Percentiles rank a stretch among this genome's conserved stretches.
Evolutionary conservation across 2,113 vertebrate genomes (phyloP).

Genomic region (Synodontis membranacea): DNA sequence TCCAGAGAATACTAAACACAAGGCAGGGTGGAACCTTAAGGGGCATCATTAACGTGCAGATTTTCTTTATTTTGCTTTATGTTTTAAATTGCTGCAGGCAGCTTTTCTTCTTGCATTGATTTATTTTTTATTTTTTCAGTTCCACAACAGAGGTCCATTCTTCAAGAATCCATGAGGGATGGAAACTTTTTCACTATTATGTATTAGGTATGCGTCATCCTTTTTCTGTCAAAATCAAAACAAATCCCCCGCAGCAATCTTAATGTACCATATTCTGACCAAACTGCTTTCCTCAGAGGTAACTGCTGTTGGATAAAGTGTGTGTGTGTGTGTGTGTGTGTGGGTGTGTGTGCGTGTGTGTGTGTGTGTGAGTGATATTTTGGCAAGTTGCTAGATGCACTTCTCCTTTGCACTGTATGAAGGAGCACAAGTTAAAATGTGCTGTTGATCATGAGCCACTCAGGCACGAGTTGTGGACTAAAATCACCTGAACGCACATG

Average conservation of each 20-base stretch:
- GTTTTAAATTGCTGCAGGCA: not conserved
- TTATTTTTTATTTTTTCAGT: not conserved
- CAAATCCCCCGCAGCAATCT: not conserved
- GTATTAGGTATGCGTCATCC: not conserved
- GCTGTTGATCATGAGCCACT: slow-evolving; percentile 27
- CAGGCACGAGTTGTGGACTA: not conserved
- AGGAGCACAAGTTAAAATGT: not conserved
- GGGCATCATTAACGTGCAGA: not conserved
- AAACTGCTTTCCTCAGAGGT: not conserved
- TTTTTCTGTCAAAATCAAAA: not conserved
- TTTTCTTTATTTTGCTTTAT: not conserved
- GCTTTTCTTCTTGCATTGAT: not conserved
- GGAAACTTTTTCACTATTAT: not conserved
- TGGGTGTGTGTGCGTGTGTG: not conserved
- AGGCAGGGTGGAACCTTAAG: not conserved
- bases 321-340: not conserved
- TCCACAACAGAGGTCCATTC: not conserved
- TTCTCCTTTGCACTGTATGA: not conserved
- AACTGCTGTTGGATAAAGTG: not conserved
- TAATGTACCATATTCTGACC: not conserved
- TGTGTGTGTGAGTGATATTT: not conserved
- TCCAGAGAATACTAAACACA: not conserved
- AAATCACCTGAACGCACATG: slow-evolving; percentile 37
- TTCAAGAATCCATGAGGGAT: not conserved
- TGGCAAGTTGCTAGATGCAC: not conserved